These are phyloP conservation scores for Bombycilla garrulus DNA, from an alignment of 2,113 vertebrate species.

Conservation along the genomic window DNA sequence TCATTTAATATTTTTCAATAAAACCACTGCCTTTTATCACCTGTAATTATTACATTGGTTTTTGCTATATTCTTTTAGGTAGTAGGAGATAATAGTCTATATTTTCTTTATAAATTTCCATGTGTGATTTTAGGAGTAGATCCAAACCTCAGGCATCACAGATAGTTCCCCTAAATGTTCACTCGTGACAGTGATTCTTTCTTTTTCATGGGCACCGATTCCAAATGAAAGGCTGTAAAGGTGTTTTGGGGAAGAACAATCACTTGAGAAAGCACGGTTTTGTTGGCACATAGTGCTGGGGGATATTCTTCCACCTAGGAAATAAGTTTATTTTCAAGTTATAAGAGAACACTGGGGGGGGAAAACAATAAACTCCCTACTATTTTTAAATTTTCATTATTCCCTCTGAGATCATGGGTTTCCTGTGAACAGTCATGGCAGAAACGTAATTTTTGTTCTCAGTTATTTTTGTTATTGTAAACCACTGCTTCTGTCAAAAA, in stretches of 20 bases:
- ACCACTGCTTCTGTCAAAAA: not conserved
- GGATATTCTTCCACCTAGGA: not conserved
- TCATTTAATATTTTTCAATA: not conserved
- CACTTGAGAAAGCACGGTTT: not conserved
- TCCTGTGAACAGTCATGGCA: not conserved
- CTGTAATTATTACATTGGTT: not conserved
- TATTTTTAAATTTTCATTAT: not conserved
- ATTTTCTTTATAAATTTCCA: not conserved
- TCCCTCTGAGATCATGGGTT: not conserved
- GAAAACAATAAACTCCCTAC: not conserved
- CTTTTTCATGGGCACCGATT: not conserved
- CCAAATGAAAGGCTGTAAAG: not conserved
- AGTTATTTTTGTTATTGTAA: not conserved
- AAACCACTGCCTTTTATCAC: not conserved
- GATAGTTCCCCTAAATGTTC: not conserved
- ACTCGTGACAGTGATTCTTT: not conserved
- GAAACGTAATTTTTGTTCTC: not conserved
- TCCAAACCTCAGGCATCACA: not conserved
- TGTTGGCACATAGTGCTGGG: not conserved
- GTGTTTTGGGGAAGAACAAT: not conserved
- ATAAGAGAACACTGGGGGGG: not conserved
- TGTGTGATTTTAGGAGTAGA: not conserved
- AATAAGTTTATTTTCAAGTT: conserved; percentile 12
- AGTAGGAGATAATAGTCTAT: not conserved
- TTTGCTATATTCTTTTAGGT: not conserved